Conservation (phyloP, 2,113 vertebrate genomes). For the Butastur rufipennis region DNA sequence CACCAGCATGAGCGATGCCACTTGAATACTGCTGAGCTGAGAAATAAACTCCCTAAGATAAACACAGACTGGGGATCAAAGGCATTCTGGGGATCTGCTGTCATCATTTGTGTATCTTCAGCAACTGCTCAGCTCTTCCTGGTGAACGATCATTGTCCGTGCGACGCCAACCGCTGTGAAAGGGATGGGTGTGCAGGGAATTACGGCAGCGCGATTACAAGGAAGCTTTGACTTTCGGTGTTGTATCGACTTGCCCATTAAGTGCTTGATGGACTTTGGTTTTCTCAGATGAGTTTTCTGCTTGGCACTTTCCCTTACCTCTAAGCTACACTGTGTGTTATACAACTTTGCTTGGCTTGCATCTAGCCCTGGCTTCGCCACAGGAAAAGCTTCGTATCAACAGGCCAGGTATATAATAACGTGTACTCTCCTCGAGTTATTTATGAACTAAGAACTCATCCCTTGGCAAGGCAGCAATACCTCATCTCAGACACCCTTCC, state of each 20-base stretch:
- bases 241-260: background rate
- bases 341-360: background rate
- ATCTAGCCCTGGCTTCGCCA: background rate
- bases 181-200: background rate
- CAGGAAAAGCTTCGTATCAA: background rate
- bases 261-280: background rate
- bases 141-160: background rate
- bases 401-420: background rate
- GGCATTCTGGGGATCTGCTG: background rate
- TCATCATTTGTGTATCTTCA: background rate
- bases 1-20: background rate
- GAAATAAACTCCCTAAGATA: background rate
- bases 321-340: background rate
- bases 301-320: background rate
- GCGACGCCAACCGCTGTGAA: background rate
- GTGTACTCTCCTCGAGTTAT: background rate
- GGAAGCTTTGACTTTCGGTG: background rate
- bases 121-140: background rate
- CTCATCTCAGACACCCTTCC: background rate
- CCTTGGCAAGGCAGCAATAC: background rate
- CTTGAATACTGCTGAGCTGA: background rate
- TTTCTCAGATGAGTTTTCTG: background rate
- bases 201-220: background rate
- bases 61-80: background rate
- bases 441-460: background rate